phyloP scores from a whole-genome alignment of 2,888 invertebrate species.

The Cloeon dipterum region DNA sequence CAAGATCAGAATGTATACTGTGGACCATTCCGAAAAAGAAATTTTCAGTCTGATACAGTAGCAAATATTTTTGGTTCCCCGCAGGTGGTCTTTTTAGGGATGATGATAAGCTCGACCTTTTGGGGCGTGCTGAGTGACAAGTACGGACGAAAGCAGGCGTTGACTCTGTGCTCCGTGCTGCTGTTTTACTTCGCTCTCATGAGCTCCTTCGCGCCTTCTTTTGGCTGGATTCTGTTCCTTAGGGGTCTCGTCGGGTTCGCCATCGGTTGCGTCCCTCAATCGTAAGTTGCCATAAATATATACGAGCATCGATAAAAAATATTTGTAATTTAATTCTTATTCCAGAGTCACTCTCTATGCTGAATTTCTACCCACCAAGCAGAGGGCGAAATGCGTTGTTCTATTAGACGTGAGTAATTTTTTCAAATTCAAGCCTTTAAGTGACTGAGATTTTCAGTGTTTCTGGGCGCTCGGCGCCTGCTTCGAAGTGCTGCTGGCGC shows the following conservation, averaged over 20 bases:
- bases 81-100: constrained; percentile 68
- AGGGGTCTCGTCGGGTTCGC: constrained; percentile 86
- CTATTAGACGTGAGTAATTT: constrained; percentile 58
- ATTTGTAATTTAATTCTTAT: constrained; percentile 8
- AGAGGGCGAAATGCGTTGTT: constrained; percentile 86
- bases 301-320: neutral
- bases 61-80: neutral
- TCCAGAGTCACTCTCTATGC: constrained; percentile 82
- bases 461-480: constrained; percentile 94
- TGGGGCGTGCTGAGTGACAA: constrained; percentile 90
- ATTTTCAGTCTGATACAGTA: neutral
- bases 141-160: constrained; percentile 78
- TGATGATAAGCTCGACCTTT: constrained; percentile 91
- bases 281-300: constrained; percentile 38
- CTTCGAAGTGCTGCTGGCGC: constrained; percentile 72
- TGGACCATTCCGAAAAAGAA: neutral
- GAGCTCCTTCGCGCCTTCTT: constrained; percentile 77
- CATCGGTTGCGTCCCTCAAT: constrained; percentile 90
- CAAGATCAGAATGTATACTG: constrained; percentile 2
- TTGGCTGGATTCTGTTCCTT: constrained; percentile 73
- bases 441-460: too few relatives aligned
- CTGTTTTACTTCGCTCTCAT: constrained; percentile 78
- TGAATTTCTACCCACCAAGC: constrained; percentile 83
- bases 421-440: constrained; percentile 5
- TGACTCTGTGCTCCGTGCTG: constrained; percentile 71